Evolutionary conservation across 2,113 vertebrate species (phyloP).

Genomic region (Ictalurus punctatus): DNA sequence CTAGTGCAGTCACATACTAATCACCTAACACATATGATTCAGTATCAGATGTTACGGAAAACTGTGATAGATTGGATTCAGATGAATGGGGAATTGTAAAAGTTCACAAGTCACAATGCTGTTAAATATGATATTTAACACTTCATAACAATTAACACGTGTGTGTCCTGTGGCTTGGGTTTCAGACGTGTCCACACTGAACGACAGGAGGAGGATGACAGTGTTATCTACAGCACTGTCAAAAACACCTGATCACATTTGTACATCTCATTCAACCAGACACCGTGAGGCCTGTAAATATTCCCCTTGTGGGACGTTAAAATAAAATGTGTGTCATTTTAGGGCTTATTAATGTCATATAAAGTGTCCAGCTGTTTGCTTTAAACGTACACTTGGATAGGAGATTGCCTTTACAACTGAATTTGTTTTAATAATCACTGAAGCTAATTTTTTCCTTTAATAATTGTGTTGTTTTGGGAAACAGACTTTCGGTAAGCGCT

Average conservation of each 20-base stretch:
- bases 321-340: not conserved
- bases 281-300: not conserved
- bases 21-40: not conserved
- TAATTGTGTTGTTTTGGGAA: not conserved
- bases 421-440: not conserved
- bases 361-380: not conserved
- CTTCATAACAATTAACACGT: not conserved
- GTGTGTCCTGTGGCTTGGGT: not conserved
- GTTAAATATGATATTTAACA: not conserved
- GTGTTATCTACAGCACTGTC: conserved; percentile 20
- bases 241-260: not conserved
- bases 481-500: not conserved
- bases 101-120: not conserved
- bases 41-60: not conserved
- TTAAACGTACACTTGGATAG: not conserved
- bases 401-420: not conserved
- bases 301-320: not conserved
- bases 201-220: conserved; percentile 21
- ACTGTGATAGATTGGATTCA: not conserved
- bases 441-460: not conserved
- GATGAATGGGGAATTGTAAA: not conserved
- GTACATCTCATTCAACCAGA: not conserved
- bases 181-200: conserved; percentile 1
- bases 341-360: not conserved
- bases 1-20: not conserved